Evolutionary conservation across 1,140 invertebrate species (phyloP).

Genomic region (Drosophila orosa): DNA sequence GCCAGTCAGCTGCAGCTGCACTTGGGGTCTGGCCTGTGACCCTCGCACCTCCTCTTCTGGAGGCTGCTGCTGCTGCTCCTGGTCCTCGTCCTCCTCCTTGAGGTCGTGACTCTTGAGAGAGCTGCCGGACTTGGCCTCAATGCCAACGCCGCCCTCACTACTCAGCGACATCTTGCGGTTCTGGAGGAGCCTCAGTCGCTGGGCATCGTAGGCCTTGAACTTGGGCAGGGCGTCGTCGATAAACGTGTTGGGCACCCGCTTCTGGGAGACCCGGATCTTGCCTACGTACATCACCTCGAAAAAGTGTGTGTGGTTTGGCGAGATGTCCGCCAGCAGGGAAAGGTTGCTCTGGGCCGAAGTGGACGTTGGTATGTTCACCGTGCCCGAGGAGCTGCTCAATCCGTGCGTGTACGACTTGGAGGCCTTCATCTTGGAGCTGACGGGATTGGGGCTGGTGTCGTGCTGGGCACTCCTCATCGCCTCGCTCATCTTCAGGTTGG

Average conservation of each 20-base stretch:
- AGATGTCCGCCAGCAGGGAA: conserved; percentile 91
- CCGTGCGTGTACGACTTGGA: conserved; percentile 84
- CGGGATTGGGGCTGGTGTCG: conserved; percentile 79
- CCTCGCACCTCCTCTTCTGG: background rate
- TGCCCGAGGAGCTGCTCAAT: conserved; percentile 80
- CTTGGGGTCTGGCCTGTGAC: conserved; percentile 21
- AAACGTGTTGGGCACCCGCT: conserved; percentile 93
- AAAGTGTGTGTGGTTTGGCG: conserved; percentile 93
- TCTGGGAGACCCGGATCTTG: conserved; percentile 93
- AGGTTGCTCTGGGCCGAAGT: conserved; percentile 80
- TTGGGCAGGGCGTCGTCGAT: conserved; percentile 95
- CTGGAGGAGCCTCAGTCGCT: conserved; percentile 87
- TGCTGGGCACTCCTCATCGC: conserved; percentile 77
- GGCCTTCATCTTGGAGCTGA: conserved; percentile 80
- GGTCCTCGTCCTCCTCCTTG: conserved; percentile 74
- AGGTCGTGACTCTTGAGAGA: conserved; percentile 67
- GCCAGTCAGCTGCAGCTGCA: conserved; percentile 59
- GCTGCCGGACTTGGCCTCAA: conserved; percentile 56
- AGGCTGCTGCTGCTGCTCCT: conserved; percentile 12
- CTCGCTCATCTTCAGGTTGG: conserved; percentile 80
- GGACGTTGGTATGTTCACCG: conserved; percentile 81
- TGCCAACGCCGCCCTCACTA: conserved; percentile 69
- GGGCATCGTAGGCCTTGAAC: conserved; percentile 91
- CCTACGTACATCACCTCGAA: conserved; percentile 95
- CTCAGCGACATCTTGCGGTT: conserved; percentile 81